Evolutionary conservation across 2,797 vertebrate species (phyloP).

Genomic region (Enteromius unitaeniatus): DNA sequence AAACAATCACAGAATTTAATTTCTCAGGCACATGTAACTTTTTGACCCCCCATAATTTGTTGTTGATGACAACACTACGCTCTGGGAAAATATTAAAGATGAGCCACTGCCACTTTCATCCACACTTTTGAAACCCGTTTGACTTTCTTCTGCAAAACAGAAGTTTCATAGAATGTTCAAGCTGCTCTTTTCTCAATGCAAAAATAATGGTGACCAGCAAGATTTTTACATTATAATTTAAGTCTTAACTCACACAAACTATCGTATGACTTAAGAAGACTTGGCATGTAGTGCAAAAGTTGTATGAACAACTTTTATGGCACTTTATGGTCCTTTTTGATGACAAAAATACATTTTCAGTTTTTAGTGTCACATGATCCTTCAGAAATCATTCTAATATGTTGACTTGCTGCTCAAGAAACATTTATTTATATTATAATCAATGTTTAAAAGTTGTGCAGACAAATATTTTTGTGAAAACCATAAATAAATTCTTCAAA

Average conservation of each 20-base stretch:
- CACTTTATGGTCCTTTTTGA: background rate
- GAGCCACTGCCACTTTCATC: background rate
- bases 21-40: slow-evolving; percentile 15
- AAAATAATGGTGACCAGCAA: background rate
- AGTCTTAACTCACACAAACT: background rate
- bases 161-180: background rate
- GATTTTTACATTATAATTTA: background rate
- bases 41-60: slow-evolving; percentile 35
- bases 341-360: background rate
- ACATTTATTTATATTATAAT: background rate
- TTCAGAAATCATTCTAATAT: background rate
- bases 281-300: background rate
- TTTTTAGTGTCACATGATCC: background rate
- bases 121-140: background rate
- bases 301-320: background rate
- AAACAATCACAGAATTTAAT: slow-evolving; percentile 35
- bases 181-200: background rate
- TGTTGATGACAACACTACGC: background rate
- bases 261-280: background rate
- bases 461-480: background rate
- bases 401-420: background rate
- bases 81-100: background rate
- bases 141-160: background rate
- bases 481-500: background rate
- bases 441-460: background rate